Percentiles rank a stretch among this genome's conserved stretches.
These are phyloP conservation scores for Callipepla californica DNA, from an alignment of 2,113 vertebrate genomes.

Conservation along the genomic window DNA sequence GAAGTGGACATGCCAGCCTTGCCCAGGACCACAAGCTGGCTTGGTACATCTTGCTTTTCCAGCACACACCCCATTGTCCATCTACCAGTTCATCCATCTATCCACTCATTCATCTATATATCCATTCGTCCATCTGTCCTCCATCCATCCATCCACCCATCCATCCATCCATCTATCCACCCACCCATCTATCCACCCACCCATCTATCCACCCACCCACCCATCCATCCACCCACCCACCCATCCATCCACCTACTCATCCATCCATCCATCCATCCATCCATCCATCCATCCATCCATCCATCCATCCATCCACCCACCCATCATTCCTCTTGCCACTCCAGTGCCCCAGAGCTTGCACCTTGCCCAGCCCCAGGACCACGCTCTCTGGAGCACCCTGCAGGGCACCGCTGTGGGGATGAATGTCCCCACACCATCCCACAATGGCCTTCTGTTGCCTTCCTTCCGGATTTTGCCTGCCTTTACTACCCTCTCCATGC, in stretches of 20 bases:
- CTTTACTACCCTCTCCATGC: neutral
- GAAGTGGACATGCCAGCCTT: neutral
- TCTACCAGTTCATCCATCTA: neutral
- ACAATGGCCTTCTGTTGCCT: neutral
- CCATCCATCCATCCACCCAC: too few species aligned
- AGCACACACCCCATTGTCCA: neutral
- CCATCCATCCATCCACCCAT: too few species aligned
- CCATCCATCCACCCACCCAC: too few species aligned
- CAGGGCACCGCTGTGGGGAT: neutral
- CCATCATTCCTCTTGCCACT: neutral
- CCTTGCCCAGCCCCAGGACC: neutral
- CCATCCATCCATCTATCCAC: neutral
- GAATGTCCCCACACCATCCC: neutral
- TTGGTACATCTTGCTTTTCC: neutral
- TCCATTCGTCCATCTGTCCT: too few species aligned
- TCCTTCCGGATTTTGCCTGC: neutral
- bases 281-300: too few species aligned
- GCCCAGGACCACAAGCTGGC: neutral
- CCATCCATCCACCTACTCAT: too few species aligned
- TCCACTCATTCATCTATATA: too few species aligned
- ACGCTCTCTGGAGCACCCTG: neutral
- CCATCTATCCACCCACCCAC: too few species aligned
- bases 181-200: fast-evolving
- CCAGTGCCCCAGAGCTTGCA: neutral
- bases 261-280: too few species aligned